Conservation (phyloP, 2,113 vertebrate genomes). For the Oncorhynchus clarkii region DNA sequence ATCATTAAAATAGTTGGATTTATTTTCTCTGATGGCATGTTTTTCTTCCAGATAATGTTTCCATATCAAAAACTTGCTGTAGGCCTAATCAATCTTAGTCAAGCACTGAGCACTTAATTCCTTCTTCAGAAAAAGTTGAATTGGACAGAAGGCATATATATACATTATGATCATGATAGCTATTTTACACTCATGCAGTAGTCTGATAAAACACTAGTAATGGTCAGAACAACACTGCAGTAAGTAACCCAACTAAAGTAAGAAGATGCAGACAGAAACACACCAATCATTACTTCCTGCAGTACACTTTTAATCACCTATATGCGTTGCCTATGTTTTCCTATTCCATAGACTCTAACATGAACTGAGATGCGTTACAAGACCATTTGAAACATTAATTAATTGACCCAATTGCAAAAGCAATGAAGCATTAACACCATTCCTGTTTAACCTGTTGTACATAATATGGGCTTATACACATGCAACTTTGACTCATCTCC, state of each 20-base stretch:
- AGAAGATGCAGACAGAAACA: conserved; percentile 25
- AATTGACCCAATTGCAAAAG: too few species aligned
- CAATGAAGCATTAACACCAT: too few species aligned
- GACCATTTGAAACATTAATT: too few species aligned
- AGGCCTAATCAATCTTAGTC: background rate
- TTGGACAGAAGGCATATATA: too few species aligned
- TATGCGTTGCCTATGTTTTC: too few species aligned
- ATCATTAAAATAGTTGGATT: background rate
- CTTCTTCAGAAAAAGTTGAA: too few species aligned
- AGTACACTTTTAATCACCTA: background rate
- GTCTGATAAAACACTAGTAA: conserved; percentile 47
- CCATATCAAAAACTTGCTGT: background rate
- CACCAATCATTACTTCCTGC: conserved; percentile 9
- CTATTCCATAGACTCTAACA: too few species aligned
- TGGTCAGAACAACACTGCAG: conserved; percentile 27
- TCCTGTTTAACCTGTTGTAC: too few species aligned
- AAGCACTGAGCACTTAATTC: background rate
- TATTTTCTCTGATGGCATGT: background rate
- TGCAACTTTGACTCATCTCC: too few species aligned
- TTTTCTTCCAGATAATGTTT: background rate
- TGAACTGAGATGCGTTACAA: too few species aligned
- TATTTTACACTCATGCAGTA: conserved; percentile 30
- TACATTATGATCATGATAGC: background rate
- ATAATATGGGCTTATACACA: too few species aligned
- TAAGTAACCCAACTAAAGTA: too few species aligned